phyloP scores from a whole-genome alignment of 2,113 vertebrate species.

The Seriola aureovittata region DNA sequence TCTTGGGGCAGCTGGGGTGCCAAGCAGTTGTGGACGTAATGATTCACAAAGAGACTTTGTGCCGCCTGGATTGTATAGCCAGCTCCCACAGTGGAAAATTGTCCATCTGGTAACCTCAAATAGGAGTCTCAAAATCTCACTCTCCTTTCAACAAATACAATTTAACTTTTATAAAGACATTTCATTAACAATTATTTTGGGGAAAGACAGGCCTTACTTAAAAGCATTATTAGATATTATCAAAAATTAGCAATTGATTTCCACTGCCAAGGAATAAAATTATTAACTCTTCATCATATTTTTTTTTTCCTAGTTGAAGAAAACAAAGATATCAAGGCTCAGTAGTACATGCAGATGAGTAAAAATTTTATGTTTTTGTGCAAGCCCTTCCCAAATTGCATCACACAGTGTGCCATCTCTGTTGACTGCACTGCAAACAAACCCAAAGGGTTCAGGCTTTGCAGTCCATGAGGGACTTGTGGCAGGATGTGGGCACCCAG shows the following conservation, averaged over 20 bases:
- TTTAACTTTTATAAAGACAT: background rate
- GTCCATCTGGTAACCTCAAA: slow-evolving; percentile 11
- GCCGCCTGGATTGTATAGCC: slow-evolving; percentile 14
- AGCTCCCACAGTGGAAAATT: background rate
- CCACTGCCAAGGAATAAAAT: background rate
- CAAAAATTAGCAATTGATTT: background rate
- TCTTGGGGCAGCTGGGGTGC: slow-evolving; percentile 17
- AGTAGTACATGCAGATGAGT: background rate
- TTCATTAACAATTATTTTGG: background rate
- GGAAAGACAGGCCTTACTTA: background rate
- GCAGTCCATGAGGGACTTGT: slow-evolving; percentile 49
- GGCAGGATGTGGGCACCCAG: slow-evolving; percentile 63
- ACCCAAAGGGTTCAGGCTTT: slow-evolving; percentile 36
- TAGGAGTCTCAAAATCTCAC: background rate
- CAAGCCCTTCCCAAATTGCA: slow-evolving; percentile 37
- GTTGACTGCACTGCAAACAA: slow-evolving; percentile 49
- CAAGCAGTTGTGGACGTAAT: slow-evolving; percentile 15
- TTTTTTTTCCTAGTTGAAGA: slow-evolving; percentile 3
- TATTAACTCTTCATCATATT: background rate
- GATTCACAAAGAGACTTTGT: slow-evolving; percentile 19
- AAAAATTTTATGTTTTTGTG: slow-evolving; percentile 5
- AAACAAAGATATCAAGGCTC: slow-evolving; percentile 12
- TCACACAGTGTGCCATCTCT: slow-evolving; percentile 34
- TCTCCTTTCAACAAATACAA: background rate
- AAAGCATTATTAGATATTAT: background rate